phyloP scores from a whole-genome alignment of 2,113 vertebrate species.

The Columba janthina region DNA sequence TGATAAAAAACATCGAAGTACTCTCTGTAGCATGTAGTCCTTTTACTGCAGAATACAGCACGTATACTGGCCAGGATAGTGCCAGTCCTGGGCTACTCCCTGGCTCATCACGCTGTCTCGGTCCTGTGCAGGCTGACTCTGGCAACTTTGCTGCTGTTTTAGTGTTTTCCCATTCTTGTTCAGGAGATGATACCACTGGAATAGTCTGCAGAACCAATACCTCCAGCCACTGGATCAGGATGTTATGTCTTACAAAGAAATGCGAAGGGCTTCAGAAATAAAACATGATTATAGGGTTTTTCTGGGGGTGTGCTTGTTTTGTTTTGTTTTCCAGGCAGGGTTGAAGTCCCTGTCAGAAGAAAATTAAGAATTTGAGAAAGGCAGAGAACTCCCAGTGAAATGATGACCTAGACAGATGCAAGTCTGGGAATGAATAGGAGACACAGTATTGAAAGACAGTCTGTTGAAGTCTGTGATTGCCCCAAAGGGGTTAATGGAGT shows the following conservation, averaged over 20 bases:
- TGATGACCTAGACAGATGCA: neutral
- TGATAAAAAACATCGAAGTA: neutral
- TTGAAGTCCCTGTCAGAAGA: neutral
- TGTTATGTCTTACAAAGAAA: neutral
- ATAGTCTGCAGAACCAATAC: neutral
- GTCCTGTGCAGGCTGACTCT: neutral
- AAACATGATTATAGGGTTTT: neutral
- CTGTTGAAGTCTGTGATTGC: neutral
- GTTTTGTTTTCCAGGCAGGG: neutral
- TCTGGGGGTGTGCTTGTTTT: neutral
- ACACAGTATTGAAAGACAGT: neutral
- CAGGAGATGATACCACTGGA: neutral
- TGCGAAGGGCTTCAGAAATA: neutral
- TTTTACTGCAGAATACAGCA: neutral
- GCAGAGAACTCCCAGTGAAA: neutral
- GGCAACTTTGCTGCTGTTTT: neutral
- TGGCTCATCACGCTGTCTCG: neutral
- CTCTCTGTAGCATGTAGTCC: neutral
- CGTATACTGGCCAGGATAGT: neutral
- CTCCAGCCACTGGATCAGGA: neutral
- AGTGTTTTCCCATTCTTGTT: neutral
- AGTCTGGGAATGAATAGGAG: neutral
- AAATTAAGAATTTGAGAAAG: neutral
- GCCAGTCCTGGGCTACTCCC: neutral
- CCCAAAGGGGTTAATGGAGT: neutral